These are phyloP conservation scores for Glyphotaelius pellucidus DNA, from an alignment of 2,888 invertebrate species.

Conservation along the genomic window DNA sequence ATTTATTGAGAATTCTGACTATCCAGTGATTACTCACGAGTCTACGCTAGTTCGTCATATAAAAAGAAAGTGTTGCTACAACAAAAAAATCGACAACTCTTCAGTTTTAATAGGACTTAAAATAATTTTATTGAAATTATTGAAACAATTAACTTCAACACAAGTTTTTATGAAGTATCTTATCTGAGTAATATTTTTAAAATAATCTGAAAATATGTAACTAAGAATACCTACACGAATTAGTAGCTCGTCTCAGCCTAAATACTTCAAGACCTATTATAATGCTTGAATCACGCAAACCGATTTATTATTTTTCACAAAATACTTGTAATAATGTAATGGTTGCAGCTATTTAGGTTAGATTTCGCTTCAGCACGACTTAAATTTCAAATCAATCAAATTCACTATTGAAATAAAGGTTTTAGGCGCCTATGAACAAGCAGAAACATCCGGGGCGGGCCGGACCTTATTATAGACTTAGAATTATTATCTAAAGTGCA, in stretches of 20 bases:
- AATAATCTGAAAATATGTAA: too few relatives aligned
- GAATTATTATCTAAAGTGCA: not conserved
- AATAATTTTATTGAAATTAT: too few relatives aligned
- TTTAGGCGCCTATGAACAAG: not conserved
- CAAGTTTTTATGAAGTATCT: too few relatives aligned
- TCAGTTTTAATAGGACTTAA: too few relatives aligned
- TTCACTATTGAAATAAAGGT: not conserved
- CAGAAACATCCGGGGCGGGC: not conserved
- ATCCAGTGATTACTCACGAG: too few relatives aligned
- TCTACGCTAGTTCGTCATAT: too few relatives aligned
- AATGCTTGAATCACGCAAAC: not conserved
- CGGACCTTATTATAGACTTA: not conserved
- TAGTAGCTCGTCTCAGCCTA: not conserved
- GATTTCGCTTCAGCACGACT: not conserved
- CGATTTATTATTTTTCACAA: not conserved
- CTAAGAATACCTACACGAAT: too few relatives aligned
- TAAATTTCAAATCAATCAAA: not conserved
- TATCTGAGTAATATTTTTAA: too few relatives aligned
- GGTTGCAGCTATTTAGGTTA: not conserved
- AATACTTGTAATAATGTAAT: not conserved
- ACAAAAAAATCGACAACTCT: too few relatives aligned
- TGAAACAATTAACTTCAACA: too few relatives aligned
- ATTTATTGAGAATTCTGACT: too few relatives aligned
- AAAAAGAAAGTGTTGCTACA: too few relatives aligned
- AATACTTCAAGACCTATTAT: not conserved